Base-by-base conservation (phyloP, 2,113 vertebrate genomes). In the Petrocephalus microphthalmus region DNA sequence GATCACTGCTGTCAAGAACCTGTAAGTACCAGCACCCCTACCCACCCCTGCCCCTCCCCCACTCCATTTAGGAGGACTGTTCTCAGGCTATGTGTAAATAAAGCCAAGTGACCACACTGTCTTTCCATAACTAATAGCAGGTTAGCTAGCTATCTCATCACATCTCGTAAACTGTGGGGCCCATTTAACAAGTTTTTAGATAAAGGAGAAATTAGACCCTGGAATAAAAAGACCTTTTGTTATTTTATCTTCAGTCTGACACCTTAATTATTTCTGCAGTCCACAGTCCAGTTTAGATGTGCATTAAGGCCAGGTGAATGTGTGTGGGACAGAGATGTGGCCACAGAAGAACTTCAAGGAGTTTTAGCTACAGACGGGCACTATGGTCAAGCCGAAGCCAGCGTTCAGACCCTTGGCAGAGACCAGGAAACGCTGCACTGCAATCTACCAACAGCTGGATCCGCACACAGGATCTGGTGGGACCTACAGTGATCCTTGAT, bases 1-100 rank as follows among this genome's bases (percentile, higher is more conserved):
- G 94, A 98, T 99, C 94, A 95, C 97, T 74, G 95, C 94, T 25
- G 97, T 99, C 92, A 99, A 99, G 94, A 99, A 99, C 95, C 94
- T 99, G 98, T 99, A 96, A 99, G 98, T 92, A 88, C 67, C 89
- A 60, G 42, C 42, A 42, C 29, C 25, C 86, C 67, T 22, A 17
- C 64, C 45, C 87, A 45, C 52, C 47, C 60, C 85, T 42, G 42
- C 42, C 42, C 42, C 3, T 2, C 29, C 25, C 86, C 81, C 25
- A 7, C 45, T 45, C 20, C 19, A n/a, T 54, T 87, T 49, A 37
- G 45, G 47, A 42, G 22, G 47, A 47, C 45, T 13, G 2, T 42
- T 78, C 71, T 74, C 29, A 37, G 29, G 29, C 67, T 37, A 3
- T 37, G 11, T 74, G 71, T 78, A 78, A 78, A 67, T 67, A 67